Evolutionary conservation across 2,888 invertebrate genomes (phyloP).

Genomic region (Caradrina kadenii): DNA sequence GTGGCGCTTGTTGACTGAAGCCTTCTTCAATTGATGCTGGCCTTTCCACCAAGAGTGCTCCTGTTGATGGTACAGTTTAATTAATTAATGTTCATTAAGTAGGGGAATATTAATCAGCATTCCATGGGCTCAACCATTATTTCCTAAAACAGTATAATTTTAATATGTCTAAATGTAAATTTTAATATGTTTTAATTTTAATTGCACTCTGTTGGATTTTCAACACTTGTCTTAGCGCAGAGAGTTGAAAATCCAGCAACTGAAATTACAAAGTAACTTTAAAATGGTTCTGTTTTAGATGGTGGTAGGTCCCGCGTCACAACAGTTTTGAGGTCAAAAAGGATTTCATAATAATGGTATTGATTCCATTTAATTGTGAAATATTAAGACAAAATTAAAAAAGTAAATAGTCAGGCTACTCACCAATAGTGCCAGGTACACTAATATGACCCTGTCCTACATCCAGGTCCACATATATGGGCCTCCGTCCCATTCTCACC

Average conservation of each 20-base stretch:
- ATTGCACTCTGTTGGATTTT: too few species aligned
- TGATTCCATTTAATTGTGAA: not conserved
- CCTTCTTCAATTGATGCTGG: conserved; percentile 98
- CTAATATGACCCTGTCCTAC: conserved; percentile 98
- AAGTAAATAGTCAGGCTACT: conserved; percentile 42
- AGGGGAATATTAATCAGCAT: too few species aligned
- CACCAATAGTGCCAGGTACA: conserved; percentile 97
- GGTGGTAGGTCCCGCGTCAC: not conserved
- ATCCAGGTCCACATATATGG: conserved; percentile 98
- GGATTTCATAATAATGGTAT: not conserved
- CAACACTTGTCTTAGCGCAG: too few species aligned
- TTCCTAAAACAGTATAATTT: too few species aligned
- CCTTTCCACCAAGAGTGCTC: conserved; percentile 97
- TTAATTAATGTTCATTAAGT: too few species aligned
- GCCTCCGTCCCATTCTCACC: conserved; percentile 96
- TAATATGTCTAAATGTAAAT: too few species aligned
- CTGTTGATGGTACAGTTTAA: conserved; percentile 71
- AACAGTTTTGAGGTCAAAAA: not conserved
- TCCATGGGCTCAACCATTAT: too few species aligned
- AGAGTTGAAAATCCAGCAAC: too few species aligned
- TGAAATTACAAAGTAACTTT: too few species aligned
- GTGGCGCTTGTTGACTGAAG: conserved; percentile 97
- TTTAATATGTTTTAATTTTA: too few species aligned
- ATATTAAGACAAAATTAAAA: conserved; percentile 2
- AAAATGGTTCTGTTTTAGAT: too few species aligned